These are phyloP conservation scores for Enteromius radiatus DNA, from an alignment of 2,797 vertebrate genomes.

Conservation along the genomic window DNA sequence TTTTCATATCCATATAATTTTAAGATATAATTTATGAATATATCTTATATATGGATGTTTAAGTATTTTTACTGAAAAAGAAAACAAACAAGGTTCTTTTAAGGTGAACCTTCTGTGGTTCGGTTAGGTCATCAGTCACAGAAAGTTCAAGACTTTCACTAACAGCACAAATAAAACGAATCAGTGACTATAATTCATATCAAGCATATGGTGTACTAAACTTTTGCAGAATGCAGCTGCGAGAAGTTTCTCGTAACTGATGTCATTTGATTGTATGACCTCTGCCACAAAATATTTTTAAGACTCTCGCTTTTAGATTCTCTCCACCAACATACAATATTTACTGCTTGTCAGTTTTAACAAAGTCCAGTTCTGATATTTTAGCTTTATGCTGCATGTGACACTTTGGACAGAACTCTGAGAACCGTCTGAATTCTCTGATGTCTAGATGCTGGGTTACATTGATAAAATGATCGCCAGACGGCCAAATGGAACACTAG, in stretches of 20 bases:
- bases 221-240: slow-evolving; percentile 39
- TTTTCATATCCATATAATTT: background rate
- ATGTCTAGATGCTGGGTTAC: slow-evolving; percentile 8
- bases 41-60: background rate
- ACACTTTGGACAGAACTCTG: background rate
- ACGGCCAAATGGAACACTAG: slow-evolving; percentile 48
- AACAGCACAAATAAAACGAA: background rate
- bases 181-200: slow-evolving; percentile 46
- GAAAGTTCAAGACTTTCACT: slow-evolving; percentile 6
- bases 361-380: slow-evolving; percentile 3
- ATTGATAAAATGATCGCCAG: slow-evolving; percentile 30
- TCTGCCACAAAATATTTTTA: slow-evolving; percentile 38
- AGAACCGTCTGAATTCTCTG: slow-evolving; percentile 27
- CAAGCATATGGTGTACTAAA: slow-evolving; percentile 37
- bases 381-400: background rate
- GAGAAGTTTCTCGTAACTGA: slow-evolving; percentile 33
- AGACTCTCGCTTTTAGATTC: slow-evolving; percentile 9
- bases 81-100: background rate
- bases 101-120: background rate
- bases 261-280: slow-evolving; percentile 46
- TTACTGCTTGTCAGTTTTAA: slow-evolving; percentile 27
- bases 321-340: slow-evolving; percentile 20
- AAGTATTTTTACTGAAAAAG: background rate
- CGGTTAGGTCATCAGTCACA: background rate
- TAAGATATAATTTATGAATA: background rate